A percentile compares a stretch with the other conserved stretches of the same genome.
Evolutionary conservation across 2,113 vertebrate genomes (phyloP).

Genomic region (Petroica traversi): DNA sequence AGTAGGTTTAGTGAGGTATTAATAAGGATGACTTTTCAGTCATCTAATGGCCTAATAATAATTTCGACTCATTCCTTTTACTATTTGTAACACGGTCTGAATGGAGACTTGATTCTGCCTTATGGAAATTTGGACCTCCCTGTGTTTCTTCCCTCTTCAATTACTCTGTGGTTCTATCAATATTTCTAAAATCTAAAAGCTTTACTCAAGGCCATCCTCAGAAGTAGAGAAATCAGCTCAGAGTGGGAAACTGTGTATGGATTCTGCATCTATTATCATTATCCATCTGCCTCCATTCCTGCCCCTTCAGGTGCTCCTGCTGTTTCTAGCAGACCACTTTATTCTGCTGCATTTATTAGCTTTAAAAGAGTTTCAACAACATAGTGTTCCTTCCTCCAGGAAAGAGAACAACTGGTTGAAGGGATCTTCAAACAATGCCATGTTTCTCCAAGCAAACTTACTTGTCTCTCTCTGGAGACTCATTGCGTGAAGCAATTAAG

Average conservation of each 20-base stretch:
- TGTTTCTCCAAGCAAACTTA: constrained; percentile 61
- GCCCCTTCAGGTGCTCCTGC: constrained; percentile 23
- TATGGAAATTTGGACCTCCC: background rate
- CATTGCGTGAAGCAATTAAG: constrained; percentile 68
- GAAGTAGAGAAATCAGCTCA: background rate
- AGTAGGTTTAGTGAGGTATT: constrained; percentile 45
- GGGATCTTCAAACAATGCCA: constrained; percentile 59
- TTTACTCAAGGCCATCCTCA: constrained; percentile 33
- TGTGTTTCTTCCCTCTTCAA: background rate
- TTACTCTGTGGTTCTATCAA: background rate
- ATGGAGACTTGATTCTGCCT: background rate
- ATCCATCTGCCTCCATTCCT: background rate
- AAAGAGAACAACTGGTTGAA: constrained; percentile 32
- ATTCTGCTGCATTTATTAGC: constrained; percentile 35
- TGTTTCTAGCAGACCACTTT: constrained; percentile 12
- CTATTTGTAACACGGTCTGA: constrained; percentile 5
- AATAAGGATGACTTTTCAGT: constrained; percentile 28
- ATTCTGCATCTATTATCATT: background rate
- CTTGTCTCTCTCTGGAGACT: constrained; percentile 67
- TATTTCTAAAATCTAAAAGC: background rate
- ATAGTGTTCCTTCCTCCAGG: background rate
- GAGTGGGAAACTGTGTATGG: background rate
- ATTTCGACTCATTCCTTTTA: background rate
- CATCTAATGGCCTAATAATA: constrained; percentile 17
- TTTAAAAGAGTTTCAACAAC: constrained; percentile 47